phyloP scores from a whole-genome alignment of 2,113 vertebrate genomes.

The Caranx melampygus region DNA sequence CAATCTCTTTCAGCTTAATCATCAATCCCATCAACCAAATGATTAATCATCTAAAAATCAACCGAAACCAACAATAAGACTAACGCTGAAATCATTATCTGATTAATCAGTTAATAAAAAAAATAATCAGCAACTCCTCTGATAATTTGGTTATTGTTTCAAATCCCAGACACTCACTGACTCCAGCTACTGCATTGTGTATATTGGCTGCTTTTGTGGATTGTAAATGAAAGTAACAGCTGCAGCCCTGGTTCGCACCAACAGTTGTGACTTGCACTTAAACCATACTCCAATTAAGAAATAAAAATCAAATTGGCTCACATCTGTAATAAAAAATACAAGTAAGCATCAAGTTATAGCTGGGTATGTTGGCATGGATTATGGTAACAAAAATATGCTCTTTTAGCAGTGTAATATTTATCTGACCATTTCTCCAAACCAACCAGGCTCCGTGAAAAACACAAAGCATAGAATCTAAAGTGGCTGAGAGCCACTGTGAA shows the following conservation, averaged over 20 bases:
- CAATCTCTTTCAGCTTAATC: background rate
- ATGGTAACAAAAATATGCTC: background rate
- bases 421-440: background rate
- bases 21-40: background rate
- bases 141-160: background rate
- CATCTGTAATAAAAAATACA: no score
- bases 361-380: background rate
- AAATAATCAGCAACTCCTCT: background rate
- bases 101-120: background rate
- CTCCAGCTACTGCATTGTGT: no score
- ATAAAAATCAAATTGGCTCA: no score
- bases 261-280: no score
- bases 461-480: background rate
- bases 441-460: background rate
- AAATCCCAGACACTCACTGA: background rate
- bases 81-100: background rate
- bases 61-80: no score
- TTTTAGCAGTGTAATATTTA: background rate
- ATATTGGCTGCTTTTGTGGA: background rate
- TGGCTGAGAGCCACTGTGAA: conserved; percentile 13
- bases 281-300: no score
- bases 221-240: no score
- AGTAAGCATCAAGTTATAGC: no score
- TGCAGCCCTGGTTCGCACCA: no score
- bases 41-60: background rate